phyloP scores from a whole-genome alignment of 1,140 invertebrate species.

The Chionoecetes opilio region DNA sequence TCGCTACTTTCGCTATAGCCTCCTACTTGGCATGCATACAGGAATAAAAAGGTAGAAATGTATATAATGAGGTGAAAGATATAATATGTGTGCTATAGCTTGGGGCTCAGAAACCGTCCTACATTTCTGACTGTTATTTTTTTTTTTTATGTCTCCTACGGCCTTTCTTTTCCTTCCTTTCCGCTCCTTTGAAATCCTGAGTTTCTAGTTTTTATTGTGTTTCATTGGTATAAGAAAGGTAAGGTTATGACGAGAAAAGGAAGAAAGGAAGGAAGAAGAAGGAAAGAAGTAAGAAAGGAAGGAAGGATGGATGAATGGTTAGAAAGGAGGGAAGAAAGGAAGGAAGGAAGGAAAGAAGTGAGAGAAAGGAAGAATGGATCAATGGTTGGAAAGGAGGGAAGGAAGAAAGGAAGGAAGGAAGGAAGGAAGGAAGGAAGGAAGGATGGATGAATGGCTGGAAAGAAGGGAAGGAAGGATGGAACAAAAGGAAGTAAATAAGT shows the following conservation, averaged over 20 bases:
- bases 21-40: background rate
- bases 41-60: background rate
- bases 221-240: background rate
- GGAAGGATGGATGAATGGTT: background rate
- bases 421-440: background rate
- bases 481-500: no score
- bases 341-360: background rate
- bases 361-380: background rate
- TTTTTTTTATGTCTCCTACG: no score
- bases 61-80: background rate
- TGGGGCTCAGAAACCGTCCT: background rate
- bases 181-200: no score
- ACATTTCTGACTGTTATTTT: no score
- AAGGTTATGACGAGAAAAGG: background rate
- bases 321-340: background rate
- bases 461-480: background rate
- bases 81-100: no score
- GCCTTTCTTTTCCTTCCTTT: no score
- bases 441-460: background rate
- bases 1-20: background rate
- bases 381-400: background rate
- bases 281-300: background rate
- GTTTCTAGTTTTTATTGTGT: no score
- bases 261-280: background rate
- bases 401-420: background rate